A percentile compares a stretch with the other conserved stretches of the same genome.
Conservation (phyloP, 1,140 invertebrate genomes). For the Pomacea maculata region DNA sequence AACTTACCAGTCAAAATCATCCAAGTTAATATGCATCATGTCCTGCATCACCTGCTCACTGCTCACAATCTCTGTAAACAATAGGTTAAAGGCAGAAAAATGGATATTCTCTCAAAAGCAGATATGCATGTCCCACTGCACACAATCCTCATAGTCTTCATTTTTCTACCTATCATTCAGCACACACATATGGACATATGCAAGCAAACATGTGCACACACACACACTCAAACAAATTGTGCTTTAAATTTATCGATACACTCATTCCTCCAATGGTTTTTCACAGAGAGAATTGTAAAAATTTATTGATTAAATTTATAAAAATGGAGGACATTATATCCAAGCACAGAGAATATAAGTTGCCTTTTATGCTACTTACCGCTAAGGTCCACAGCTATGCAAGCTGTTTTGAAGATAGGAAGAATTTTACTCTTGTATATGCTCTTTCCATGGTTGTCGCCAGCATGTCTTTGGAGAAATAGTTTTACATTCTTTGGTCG, state of each 20-base stretch:
- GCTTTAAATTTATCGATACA: not conserved
- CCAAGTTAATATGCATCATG: slow-evolving; percentile 54
- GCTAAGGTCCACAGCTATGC: slow-evolving; percentile 38
- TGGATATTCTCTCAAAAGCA: not conserved
- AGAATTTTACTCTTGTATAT: slow-evolving; percentile 42
- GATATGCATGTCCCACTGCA: not conserved
- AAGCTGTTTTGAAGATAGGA: slow-evolving; percentile 43
- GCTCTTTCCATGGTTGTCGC: slow-evolving; percentile 31
- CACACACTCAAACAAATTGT: not conserved
- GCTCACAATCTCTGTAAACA: slow-evolving; percentile 53
- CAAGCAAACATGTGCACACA: not conserved
- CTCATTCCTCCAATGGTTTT: not conserved
- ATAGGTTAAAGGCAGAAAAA: slow-evolving; percentile 18
- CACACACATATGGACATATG: not conserved
- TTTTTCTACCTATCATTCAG: not conserved
- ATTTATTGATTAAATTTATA: not conserved
- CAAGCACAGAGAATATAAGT: not conserved
- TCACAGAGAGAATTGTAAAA: not conserved
- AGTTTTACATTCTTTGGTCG: slow-evolving; percentile 48
- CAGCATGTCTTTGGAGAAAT: slow-evolving; percentile 47
- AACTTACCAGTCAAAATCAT: slow-evolving; percentile 56
- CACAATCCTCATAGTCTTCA: not conserved
- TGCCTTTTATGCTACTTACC: not conserved
- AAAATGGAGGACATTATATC: not conserved
- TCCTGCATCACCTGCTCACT: slow-evolving; percentile 57